These are phyloP conservation scores for Lindbergichthys nudifrons DNA, from an alignment of 2,797 vertebrate genomes.

Conservation along the genomic window DNA sequence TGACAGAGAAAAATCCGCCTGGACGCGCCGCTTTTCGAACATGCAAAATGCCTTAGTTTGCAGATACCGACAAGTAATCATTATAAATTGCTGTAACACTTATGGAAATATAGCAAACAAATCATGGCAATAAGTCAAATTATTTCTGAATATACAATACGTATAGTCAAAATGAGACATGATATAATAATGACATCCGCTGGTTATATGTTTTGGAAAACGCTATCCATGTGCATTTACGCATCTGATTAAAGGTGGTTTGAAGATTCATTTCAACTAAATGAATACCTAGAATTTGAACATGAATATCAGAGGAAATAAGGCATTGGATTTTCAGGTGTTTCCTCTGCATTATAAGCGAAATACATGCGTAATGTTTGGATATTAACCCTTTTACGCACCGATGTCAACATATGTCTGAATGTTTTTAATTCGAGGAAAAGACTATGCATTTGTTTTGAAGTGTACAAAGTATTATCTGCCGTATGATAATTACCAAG, in stretches of 20 bases:
- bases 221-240: not conserved
- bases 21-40: not conserved
- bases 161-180: not conserved
- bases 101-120: not conserved
- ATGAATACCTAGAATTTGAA: not conserved
- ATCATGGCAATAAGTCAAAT: not conserved
- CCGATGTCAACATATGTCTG: not conserved
- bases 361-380: constrained; percentile 17
- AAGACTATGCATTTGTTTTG: constrained; percentile 10
- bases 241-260: constrained; percentile 30
- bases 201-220: constrained; percentile 12
- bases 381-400: constrained; percentile 31
- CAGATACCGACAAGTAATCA: not conserved
- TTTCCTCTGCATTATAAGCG: not conserved
- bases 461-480: constrained; percentile 23
- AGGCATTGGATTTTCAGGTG: not conserved
- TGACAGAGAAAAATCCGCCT: not conserved
- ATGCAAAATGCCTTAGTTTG: not conserved
- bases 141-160: not conserved
- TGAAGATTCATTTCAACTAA: not conserved
- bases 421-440: constrained; percentile 18
- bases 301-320: not conserved
- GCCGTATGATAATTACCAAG: constrained; percentile 17
- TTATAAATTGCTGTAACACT: not conserved
- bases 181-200: not conserved